Evolutionary conservation across 2,888 invertebrate species (phyloP).

Genomic region (Meteorus cinctellus): DNA sequence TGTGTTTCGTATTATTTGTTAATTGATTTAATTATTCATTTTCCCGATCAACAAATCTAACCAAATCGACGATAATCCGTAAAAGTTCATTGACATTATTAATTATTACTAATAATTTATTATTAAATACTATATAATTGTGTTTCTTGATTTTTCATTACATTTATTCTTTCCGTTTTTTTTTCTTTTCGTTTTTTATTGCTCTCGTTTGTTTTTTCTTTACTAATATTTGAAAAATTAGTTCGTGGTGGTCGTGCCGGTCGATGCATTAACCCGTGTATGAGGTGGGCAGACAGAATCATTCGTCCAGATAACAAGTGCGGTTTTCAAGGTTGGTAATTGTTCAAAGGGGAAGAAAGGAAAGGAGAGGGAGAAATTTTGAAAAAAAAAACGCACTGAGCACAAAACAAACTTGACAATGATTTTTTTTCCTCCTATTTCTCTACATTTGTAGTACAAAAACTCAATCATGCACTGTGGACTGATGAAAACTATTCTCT

Average conservation of each 20-base stretch:
- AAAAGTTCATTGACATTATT: too few relatives aligned
- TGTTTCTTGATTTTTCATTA: background rate
- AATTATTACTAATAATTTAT: background rate
- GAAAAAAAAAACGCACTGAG: conserved; percentile 6
- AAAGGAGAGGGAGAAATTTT: too few relatives aligned
- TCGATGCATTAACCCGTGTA: conserved; percentile 67
- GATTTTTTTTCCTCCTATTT: background rate
- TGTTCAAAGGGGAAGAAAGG: background rate
- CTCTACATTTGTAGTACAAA: background rate
- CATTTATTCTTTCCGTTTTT: background rate
- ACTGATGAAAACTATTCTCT: background rate
- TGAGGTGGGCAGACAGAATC: conserved; percentile 70
- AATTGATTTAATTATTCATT: too few relatives aligned
- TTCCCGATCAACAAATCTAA: too few relatives aligned
- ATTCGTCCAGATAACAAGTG: conserved; percentile 67
- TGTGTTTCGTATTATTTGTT: background rate
- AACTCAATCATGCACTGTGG: background rate
- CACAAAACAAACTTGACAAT: conserved; percentile 18
- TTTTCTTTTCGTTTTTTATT: background rate
- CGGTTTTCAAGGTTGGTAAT: conserved; percentile 69
- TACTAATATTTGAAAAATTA: conserved; percentile 45
- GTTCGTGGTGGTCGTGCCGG: conserved; percentile 67
- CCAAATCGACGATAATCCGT: too few relatives aligned
- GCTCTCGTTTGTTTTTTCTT: background rate
- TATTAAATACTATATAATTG: too few relatives aligned